Conservation (phyloP, 2,888 invertebrate genomes). For the Troides oblongomaculatus region DNA sequence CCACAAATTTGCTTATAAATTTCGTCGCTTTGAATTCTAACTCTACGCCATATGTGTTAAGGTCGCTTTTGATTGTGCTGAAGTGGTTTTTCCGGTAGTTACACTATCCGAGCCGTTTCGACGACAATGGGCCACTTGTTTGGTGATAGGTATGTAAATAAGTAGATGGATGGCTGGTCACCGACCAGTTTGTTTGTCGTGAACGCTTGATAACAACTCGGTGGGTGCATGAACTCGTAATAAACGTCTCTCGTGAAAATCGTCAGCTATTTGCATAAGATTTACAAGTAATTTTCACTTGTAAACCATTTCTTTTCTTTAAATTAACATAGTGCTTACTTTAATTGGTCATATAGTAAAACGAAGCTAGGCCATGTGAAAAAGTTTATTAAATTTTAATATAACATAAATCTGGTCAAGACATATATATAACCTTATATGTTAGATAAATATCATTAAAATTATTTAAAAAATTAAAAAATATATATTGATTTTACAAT, state of each 20-base stretch:
- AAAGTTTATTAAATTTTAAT: no score
- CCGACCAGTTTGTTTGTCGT: conserved; percentile 56
- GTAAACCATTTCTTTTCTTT: background rate
- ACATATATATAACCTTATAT: no score
- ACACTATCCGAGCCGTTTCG: conserved; percentile 58
- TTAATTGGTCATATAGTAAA: no score
- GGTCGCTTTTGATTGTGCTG: conserved; percentile 42
- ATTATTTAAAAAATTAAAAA: no score
- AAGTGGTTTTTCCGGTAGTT: conserved; percentile 66
- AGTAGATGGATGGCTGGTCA: conserved; percentile 73
- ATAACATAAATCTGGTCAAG: no score
- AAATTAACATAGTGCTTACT: no score
- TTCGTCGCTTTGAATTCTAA: conserved; percentile 33
- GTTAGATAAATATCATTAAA: no score
- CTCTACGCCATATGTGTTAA: conserved; percentile 30
- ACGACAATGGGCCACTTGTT: conserved; percentile 74
- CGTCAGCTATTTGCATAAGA: background rate
- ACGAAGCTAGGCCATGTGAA: no score
- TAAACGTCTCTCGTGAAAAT: conserved; percentile 3
- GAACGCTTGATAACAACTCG: conserved; percentile 47
- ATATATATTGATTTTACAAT: no score
- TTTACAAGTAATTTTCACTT: background rate
- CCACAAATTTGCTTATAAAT: conserved; percentile 48
- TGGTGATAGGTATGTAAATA: conserved; percentile 76
- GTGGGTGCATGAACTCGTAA: conserved; percentile 39